Percentiles rank a stretch among this genome's conserved stretches.
Conservation (phyloP, 2,113 vertebrate species). For the Chitala chitala region DNA sequence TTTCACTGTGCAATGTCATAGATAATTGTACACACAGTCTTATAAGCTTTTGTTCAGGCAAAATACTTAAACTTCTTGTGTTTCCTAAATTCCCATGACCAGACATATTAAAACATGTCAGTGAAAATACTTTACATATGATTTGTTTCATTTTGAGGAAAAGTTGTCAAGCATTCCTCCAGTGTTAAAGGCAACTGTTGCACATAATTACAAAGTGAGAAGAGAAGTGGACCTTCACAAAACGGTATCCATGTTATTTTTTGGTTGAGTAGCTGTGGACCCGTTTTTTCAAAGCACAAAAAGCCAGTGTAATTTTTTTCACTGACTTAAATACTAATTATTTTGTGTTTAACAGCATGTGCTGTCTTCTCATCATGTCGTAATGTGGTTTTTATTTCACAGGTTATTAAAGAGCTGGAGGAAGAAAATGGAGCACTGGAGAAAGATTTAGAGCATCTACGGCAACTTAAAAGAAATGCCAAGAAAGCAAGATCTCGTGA, state of each 20-base stretch:
- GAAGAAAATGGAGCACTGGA: conserved; percentile 22
- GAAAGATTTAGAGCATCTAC: conserved; percentile 31
- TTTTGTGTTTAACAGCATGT: background rate
- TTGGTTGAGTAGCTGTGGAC: background rate
- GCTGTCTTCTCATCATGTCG: background rate
- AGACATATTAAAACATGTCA: background rate
- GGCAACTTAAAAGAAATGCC: conserved; percentile 16
- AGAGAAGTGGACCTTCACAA: conserved; percentile 28
- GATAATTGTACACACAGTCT: too few species aligned
- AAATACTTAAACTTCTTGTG: too few species aligned
- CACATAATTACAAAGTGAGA: conserved; percentile 30
- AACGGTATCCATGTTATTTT: conserved; percentile 24
- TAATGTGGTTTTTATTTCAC: background rate
- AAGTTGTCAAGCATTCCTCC: conserved; percentile 16
- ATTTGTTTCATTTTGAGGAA: conserved; percentile 26
- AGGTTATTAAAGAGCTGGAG: conserved; percentile 37
- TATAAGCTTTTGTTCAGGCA: too few species aligned
- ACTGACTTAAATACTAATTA: background rate
- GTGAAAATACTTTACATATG: background rate
- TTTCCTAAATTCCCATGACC: background rate
- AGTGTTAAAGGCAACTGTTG: conserved; percentile 11
- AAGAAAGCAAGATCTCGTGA: conserved; percentile 31
- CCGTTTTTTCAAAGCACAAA: background rate
- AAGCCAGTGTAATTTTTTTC: background rate
- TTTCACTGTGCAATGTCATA: too few species aligned